Evolutionary conservation across 1,140 invertebrate genomes (phyloP).

Genomic region (Zaprionus gabonicus): DNA sequence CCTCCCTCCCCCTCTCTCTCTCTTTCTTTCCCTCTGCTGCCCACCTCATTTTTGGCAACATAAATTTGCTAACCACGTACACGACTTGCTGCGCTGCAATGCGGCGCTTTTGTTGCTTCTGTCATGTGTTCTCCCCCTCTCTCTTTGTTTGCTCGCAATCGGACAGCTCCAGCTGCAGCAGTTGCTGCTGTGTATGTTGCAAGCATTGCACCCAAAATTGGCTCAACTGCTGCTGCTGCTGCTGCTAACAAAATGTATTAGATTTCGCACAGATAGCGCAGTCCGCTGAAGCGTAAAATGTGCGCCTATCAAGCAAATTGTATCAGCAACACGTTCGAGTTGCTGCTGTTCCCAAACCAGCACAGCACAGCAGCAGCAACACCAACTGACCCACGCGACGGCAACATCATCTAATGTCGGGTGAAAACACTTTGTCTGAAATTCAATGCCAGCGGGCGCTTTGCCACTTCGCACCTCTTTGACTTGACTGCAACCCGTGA

Average conservation of each 20-base stretch:
- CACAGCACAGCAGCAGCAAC: slow-evolving; percentile 29
- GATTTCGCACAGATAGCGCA: slow-evolving; percentile 75
- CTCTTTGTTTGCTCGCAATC: slow-evolving; percentile 45
- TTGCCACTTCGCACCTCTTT: slow-evolving; percentile 81
- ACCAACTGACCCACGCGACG: slow-evolving; percentile 61
- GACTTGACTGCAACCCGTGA: slow-evolving; percentile 68
- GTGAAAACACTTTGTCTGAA: slow-evolving; percentile 80
- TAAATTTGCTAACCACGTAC: slow-evolving; percentile 81
- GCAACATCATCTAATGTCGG: slow-evolving; percentile 78
- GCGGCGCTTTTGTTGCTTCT: slow-evolving; percentile 72
- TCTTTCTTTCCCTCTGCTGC: slow-evolving; percentile 10
- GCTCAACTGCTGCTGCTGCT: slow-evolving; percentile 41
- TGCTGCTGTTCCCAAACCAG: slow-evolving; percentile 23
- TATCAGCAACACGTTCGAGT: slow-evolving; percentile 77
- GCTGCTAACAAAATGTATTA: slow-evolving; percentile 78
- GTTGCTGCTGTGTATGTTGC: slow-evolving; percentile 9
- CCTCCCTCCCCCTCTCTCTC: neutral
- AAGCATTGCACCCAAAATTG: slow-evolving; percentile 47
- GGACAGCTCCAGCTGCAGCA: slow-evolving; percentile 28
- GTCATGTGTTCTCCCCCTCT: slow-evolving; percentile 49
- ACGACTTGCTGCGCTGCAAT: slow-evolving; percentile 68
- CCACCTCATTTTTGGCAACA: slow-evolving; percentile 54
- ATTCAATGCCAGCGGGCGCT: slow-evolving; percentile 81
- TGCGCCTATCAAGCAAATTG: slow-evolving; percentile 81
- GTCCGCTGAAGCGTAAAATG: slow-evolving; percentile 76